A percentile compares a stretch with the other conserved stretches of the same genome.
These are phyloP conservation scores for Eumacrocentrus americanus DNA, from an alignment of 2,888 invertebrate species.

Conservation along the genomic window DNA sequence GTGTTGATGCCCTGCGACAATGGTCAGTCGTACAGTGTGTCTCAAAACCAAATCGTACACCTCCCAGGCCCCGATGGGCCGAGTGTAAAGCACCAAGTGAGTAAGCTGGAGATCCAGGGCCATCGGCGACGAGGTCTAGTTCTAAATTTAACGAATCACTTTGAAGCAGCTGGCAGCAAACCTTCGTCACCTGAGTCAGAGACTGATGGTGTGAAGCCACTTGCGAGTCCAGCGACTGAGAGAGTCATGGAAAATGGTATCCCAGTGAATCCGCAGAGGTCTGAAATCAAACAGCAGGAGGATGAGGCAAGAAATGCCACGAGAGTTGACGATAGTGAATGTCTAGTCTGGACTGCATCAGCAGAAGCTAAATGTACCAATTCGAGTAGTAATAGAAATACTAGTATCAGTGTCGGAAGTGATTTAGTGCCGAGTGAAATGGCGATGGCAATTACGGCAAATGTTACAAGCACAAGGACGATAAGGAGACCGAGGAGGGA, in stretches of 20 bases:
- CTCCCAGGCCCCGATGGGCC: slow-evolving; percentile 69
- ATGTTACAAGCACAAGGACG: slow-evolving; percentile 29
- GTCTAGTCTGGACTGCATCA: slow-evolving; percentile 64
- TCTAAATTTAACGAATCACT: slow-evolving; percentile 66
- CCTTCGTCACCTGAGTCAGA: slow-evolving; percentile 57
- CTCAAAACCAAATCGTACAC: slow-evolving; percentile 87
- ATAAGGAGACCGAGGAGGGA: slow-evolving; percentile 59
- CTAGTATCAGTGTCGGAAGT: slow-evolving; percentile 41
- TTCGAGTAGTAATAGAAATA: slow-evolving; percentile 51
- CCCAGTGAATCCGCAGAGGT: not conserved
- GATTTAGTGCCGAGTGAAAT: slow-evolving; percentile 27
- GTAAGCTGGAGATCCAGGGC: slow-evolving; percentile 71
- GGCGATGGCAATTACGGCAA: slow-evolving; percentile 27
- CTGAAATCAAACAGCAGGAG: slow-evolving; percentile 23
- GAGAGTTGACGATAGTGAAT: slow-evolving; percentile 49
- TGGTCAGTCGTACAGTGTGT: slow-evolving; percentile 86
- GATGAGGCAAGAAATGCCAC: slow-evolving; percentile 18
- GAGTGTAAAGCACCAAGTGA: slow-evolving; percentile 70
- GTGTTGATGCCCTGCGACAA: slow-evolving; percentile 85
- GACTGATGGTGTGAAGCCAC: slow-evolving; percentile 29
- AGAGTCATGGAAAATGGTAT: slow-evolving; percentile 35
- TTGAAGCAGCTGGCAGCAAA: slow-evolving; percentile 62
- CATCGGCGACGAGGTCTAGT: slow-evolving; percentile 63
- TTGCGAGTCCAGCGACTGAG: slow-evolving; percentile 35
- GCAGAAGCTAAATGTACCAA: slow-evolving; percentile 55